phyloP scores from a whole-genome alignment of 1,140 invertebrate species.

The Brachystomella parvula region DNA sequence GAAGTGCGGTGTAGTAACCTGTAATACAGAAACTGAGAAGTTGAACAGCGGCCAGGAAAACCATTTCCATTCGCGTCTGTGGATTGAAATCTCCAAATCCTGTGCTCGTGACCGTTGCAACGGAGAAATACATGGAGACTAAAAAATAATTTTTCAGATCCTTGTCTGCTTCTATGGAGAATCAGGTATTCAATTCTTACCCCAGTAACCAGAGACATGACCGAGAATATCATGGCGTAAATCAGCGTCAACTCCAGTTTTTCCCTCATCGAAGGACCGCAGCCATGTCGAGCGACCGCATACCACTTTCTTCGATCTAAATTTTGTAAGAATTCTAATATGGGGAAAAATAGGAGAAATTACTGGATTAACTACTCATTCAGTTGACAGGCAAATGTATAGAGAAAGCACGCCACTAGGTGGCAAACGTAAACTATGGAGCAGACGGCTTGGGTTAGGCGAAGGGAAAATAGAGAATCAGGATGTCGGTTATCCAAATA shows the following conservation, averaged over 20 bases:
- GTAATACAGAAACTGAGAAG: slow-evolving; percentile 30
- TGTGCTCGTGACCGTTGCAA: slow-evolving; percentile 22
- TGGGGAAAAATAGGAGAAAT: not conserved
- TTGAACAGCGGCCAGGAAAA: slow-evolving; percentile 10
- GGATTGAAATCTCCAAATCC: slow-evolving; percentile 37
- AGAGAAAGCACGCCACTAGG: slow-evolving; percentile 28
- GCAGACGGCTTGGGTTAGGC: slow-evolving; percentile 22
- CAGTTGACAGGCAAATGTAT: not conserved
- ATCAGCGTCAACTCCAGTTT: not conserved
- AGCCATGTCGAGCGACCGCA: slow-evolving; percentile 23
- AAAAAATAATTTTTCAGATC: too few species aligned
- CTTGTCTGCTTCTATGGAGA: too few species aligned
- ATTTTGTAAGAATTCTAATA: not conserved
- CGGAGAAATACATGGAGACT: slow-evolving; percentile 27
- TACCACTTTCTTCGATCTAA: not conserved
- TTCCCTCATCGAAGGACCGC: slow-evolving; percentile 16
- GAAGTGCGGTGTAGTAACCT: slow-evolving; percentile 30
- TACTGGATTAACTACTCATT: not conserved
- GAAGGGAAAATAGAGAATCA: slow-evolving; percentile 21
- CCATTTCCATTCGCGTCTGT: slow-evolving; percentile 20
- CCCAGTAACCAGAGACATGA: not conserved
- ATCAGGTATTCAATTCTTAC: too few species aligned
- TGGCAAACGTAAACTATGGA: slow-evolving; percentile 24
- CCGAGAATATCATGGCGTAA: not conserved
- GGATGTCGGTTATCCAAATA: slow-evolving; percentile 28